Evolutionary conservation across 2,888 invertebrate genomes (phyloP), one percentile per base, ranked within the genome.

Genomic region (Coecobrya sp.): DNA sequence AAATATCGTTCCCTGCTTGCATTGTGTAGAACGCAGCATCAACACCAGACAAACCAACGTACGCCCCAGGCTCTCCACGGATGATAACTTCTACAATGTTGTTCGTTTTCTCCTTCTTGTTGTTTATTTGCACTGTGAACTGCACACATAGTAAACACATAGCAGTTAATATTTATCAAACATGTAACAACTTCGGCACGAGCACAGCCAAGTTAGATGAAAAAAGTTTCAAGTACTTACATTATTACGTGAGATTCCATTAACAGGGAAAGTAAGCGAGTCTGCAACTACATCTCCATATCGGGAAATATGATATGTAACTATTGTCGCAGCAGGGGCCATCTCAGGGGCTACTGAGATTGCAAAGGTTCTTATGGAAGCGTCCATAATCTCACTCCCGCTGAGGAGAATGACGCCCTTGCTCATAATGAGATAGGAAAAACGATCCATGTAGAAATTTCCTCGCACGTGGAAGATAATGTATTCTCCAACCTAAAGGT

Each of bases 181-280:
- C 30, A 68, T 49, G 55, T 19, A 65, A 85, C 22, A 84, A 84
- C 13, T 62, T 52, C 13, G 19, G 68, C 36, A 73, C 27, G 16
- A 30, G n/a, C 30, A n/a, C 25, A 10, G 30, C 73, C 65, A 36
- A 85, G 42, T 42, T 68, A 30, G 85, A 85, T 89, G 82, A 89
- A 59, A 89, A 89, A 36, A 86, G 27, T 27, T 65, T 86, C 13
- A 59, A 89, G 27, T 25, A 86, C 93, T 92, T 55, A 94, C 93
- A 95, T 99, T 98, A 95, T 99, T 99, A 92, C 98, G 96, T 0
- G 98, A 98, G 94, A 99, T 98, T 92, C 99, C 99, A 96, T 99
- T 98, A 36, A 99, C 99, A 0, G 99, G 98, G 96, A 99, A 99
- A n/a, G 99, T 99, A 91, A 99, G 96, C 91, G 98, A 98, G 96